Percentiles rank a stretch among this genome's conserved stretches.
phyloP scores from a whole-genome alignment of 1,140 invertebrate genomes.

The Forficula auricularia region DNA sequence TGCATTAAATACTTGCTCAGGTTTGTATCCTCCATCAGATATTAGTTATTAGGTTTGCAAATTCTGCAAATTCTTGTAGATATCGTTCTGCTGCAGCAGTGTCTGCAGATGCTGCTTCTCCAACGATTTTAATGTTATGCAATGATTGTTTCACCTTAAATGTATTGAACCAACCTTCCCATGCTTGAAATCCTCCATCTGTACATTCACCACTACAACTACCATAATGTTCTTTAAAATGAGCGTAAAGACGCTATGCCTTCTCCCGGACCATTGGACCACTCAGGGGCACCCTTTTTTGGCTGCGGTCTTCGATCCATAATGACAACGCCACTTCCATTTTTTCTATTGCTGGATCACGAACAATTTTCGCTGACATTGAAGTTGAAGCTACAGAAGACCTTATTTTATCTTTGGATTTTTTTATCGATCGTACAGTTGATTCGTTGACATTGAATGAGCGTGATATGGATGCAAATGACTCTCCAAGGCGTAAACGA shows the following conservation, averaged over 20 bases:
- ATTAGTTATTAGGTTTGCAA: too few species aligned
- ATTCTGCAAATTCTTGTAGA: conserved; percentile 21
- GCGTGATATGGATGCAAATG: neutral
- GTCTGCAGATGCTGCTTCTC: conserved; percentile 22
- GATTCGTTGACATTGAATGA: neutral
- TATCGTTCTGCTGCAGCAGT: conserved; percentile 17
- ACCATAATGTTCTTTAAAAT: conserved; percentile 10
- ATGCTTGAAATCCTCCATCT: conserved; percentile 17
- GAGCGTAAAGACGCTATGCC: conserved; percentile 3
- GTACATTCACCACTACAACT: neutral
- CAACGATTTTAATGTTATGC: conserved; percentile 21
- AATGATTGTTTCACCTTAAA: conserved; percentile 21
- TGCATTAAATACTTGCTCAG: conserved; percentile 25
- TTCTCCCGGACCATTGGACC: too few species aligned
- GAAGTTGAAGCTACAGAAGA: neutral
- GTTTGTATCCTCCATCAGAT: conserved; percentile 21
- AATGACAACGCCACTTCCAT: conserved; percentile 17
- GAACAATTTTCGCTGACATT: conserved; percentile 12
- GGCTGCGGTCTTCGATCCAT: conserved; percentile 17
- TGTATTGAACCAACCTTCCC: conserved; percentile 23
- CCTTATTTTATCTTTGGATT: neutral
- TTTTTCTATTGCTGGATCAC: conserved; percentile 17
- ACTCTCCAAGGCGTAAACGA: neutral
- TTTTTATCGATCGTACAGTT: neutral
- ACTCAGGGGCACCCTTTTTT: conserved; percentile 15